Conservation (phyloP, 2,113 vertebrate species). For the Elaphurus davidianus region DNA sequence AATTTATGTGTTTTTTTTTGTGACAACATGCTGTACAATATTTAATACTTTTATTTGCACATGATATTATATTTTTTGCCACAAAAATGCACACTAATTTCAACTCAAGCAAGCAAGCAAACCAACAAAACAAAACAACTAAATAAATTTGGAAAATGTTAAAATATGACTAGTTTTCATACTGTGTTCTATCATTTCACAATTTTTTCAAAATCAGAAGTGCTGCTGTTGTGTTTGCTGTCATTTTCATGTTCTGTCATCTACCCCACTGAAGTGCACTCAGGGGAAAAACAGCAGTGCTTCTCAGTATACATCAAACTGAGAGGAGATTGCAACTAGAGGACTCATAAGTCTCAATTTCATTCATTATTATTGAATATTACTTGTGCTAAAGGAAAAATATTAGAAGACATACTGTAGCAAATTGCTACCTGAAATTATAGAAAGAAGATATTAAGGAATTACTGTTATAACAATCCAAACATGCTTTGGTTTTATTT, state of each 20-base stretch:
- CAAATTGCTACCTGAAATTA: neutral
- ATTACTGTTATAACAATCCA: neutral
- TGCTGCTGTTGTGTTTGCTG: neutral
- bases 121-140: neutral
- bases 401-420: neutral
- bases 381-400: neutral
- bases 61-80: neutral
- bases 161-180: neutral
- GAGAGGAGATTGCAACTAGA: neutral
- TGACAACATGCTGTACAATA: neutral
- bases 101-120: neutral
- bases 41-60: neutral
- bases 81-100: neutral
- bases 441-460: neutral
- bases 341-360: neutral
- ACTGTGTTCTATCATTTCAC: neutral
- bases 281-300: neutral
- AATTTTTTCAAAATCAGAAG: neutral
- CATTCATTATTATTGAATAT: neutral
- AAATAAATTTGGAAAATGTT: neutral
- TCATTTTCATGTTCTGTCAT: neutral
- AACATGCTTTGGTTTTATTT: constrained; percentile 17
- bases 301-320: neutral
- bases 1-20: neutral
- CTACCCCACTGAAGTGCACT: neutral